Percentiles rank a stretch among this genome's conserved stretches.
Conservation (phyloP, 2,113 vertebrate species). For the Atherinomorus stipes region DNA sequence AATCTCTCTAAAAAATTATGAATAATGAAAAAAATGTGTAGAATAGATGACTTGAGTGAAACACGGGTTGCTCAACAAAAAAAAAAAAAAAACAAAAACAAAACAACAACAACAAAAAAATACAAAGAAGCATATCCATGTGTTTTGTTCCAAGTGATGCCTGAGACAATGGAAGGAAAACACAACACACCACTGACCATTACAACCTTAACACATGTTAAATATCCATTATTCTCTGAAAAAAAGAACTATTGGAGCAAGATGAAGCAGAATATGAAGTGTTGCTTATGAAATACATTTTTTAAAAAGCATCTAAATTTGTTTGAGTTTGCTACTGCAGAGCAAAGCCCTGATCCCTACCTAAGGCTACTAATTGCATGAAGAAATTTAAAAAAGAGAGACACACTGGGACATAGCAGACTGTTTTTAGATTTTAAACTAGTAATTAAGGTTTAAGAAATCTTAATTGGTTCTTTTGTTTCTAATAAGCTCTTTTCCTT, state of each 20-base stretch:
- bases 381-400: slow-evolving; percentile 40
- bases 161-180: neutral
- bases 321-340: slow-evolving; percentile 43
- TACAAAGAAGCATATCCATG: neutral
- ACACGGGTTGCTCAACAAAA: neutral
- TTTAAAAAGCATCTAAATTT: slow-evolving; percentile 45
- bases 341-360: slow-evolving; percentile 39
- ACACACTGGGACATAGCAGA: slow-evolving; percentile 46
- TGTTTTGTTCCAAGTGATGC: slow-evolving; percentile 6
- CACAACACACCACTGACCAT: neutral
- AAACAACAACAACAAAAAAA: neutral
- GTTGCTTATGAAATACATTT: slow-evolving; percentile 22
- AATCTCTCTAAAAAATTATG: no score
- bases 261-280: slow-evolving; percentile 16
- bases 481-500: slow-evolving; percentile 67
- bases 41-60: no score
- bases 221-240: neutral
- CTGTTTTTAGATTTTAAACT: slow-evolving; percentile 67
- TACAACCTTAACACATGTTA: slow-evolving; percentile 6
- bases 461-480: slow-evolving; percentile 82
- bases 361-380: slow-evolving; percentile 67
- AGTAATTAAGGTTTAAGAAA: slow-evolving; percentile 76
- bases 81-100: neutral
- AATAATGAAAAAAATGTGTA: no score
- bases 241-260: slow-evolving; percentile 6